phyloP scores from a whole-genome alignment of 2,113 vertebrate species.

The Mellivora capensis region DNA sequence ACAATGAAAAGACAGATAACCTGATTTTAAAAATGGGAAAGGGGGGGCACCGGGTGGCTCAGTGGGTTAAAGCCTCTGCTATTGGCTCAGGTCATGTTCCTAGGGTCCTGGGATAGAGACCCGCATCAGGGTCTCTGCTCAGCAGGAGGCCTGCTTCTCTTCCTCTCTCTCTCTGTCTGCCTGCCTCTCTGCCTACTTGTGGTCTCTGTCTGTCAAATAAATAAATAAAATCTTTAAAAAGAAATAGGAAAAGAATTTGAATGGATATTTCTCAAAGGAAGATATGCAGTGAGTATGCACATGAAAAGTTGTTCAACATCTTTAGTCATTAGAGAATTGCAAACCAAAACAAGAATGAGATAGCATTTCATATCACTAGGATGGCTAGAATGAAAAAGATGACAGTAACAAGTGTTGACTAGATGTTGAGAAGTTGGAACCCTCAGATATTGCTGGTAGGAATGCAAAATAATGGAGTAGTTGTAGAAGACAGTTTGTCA shows the following conservation, averaged over 20 bases:
- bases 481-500: neutral
- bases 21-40: neutral
- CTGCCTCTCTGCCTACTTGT: too few relatives aligned
- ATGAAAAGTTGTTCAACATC: neutral
- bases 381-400: neutral
- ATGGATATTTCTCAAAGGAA: neutral
- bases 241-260: neutral
- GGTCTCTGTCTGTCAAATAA: too few relatives aligned
- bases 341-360: neutral
- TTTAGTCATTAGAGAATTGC: constrained; percentile 29
- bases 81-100: too few relatives aligned
- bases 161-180: too few relatives aligned
- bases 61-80: too few relatives aligned
- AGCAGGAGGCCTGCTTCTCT: too few relatives aligned
- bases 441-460: neutral
- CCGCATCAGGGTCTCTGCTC: too few relatives aligned
- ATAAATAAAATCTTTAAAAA: too few relatives aligned
- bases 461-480: neutral
- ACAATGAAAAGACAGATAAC: neutral
- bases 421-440: neutral
- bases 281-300: neutral
- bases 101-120: too few relatives aligned
- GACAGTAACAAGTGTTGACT: neutral
- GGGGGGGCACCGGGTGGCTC: neutral
- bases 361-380: neutral